Conservation (phyloP, 2,888 invertebrate genomes). For the Coremacera marginata region DNA sequence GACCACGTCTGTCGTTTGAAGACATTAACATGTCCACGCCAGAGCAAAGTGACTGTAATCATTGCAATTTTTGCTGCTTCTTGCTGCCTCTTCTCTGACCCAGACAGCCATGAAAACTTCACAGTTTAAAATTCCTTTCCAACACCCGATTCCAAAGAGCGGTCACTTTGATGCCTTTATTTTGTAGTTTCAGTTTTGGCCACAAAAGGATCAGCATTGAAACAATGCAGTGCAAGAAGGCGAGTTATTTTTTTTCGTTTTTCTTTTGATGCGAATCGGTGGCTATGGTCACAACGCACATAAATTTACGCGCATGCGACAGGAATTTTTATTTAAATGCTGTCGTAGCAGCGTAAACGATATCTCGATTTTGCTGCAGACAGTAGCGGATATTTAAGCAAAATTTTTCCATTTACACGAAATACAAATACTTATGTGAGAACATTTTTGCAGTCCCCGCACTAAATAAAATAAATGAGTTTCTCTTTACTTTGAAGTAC, state of each 20-base stretch:
- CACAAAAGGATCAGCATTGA: background rate
- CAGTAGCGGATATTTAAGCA: slow-evolving; percentile 9
- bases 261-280: background rate
- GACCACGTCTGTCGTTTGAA: background rate
- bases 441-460: background rate
- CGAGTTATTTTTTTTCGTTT: background rate
- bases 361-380: background rate
- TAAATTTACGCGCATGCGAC: background rate
- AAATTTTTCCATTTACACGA: background rate
- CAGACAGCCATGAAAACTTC: slow-evolving; percentile 11
- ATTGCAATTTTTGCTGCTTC: background rate
- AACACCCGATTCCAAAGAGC: slow-evolving; percentile 41
- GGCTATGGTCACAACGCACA: background rate
- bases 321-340: slow-evolving; percentile 19
- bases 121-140: slow-evolving; percentile 50
- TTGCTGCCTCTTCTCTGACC: too few relatives aligned
- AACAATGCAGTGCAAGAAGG: slow-evolving; percentile 5
- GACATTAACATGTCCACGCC: background rate
- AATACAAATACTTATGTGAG: background rate
- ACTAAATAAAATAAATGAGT: too few relatives aligned
- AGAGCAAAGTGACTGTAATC: background rate
- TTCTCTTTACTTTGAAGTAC: too few relatives aligned
- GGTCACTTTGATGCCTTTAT: slow-evolving; percentile 37
- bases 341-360: too few relatives aligned
- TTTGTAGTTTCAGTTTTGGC: background rate